Conservation (phyloP, 2,888 invertebrate genomes). For the Drosophila limbata region DNA sequence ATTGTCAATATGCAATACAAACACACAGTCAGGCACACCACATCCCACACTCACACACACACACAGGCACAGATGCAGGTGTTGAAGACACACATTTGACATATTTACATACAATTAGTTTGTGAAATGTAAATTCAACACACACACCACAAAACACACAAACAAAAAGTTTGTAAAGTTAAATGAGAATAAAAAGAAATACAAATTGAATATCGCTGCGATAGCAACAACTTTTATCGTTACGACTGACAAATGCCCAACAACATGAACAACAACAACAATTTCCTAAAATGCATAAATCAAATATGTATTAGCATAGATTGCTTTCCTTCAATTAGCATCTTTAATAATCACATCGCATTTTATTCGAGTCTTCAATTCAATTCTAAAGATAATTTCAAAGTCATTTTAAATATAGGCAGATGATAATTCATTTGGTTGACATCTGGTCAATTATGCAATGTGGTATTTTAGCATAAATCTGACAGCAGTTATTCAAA, state of each 20-base stretch:
- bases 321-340: conserved; percentile 47
- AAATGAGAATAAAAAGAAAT: conserved; percentile 44
- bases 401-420: not conserved
- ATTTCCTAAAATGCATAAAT: conserved; percentile 55
- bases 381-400: not conserved
- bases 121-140: conserved; percentile 70
- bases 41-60: conserved; percentile 20
- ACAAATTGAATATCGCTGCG: conserved; percentile 66
- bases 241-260: conserved; percentile 45
- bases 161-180: conserved; percentile 35
- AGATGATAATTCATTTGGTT: not conserved
- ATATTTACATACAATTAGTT: conserved; percentile 82
- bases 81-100: conserved; percentile 77
- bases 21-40: conserved; percentile 11
- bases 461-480: no score
- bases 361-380: not conserved
- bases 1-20: conserved; percentile 79
- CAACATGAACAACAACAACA: conserved; percentile 30
- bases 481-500: no score
- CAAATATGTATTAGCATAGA: conserved; percentile 65
- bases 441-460: not conserved
- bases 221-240: conserved; percentile 59
- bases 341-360: conserved; percentile 6
- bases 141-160: conserved; percentile 16
- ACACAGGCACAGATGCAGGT: conserved; percentile 53